Evolutionary conservation across 2,113 vertebrate genomes (phyloP).

Genomic region (Anthoscopus minutus): DNA sequence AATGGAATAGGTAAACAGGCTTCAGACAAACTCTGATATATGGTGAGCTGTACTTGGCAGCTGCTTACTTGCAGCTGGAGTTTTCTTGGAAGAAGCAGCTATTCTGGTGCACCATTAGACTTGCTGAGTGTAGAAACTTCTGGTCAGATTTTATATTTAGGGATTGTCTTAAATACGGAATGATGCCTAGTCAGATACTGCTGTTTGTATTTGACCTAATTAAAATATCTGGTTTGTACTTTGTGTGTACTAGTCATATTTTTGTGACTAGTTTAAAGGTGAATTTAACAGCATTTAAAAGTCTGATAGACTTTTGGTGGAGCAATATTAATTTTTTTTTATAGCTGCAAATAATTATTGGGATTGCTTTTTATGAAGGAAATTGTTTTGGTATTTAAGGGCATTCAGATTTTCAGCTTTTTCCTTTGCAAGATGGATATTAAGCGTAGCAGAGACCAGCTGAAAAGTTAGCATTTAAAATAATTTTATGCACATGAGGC

Average conservation of each 20-base stretch:
- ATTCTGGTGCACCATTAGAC: neutral
- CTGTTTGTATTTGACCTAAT: neutral
- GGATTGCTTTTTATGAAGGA: neutral
- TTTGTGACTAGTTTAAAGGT: neutral
- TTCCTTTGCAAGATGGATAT: neutral
- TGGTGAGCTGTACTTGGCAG: neutral
- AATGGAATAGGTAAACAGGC: neutral
- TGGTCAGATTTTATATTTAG: neutral
- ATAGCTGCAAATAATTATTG: neutral
- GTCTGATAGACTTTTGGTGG: neutral
- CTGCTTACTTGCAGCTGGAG: neutral
- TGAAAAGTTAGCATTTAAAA: neutral
- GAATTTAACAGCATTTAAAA: neutral
- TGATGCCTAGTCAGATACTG: neutral
- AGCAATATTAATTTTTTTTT: neutral
- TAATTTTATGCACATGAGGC: neutral
- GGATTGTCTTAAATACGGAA: neutral
- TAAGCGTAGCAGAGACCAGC: neutral
- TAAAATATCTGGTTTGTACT: accelerated
- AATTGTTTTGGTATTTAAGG: neutral
- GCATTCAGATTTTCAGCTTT: neutral
- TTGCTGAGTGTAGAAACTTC: neutral
- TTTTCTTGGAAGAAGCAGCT: neutral
- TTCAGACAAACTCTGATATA: neutral
- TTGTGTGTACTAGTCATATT: neutral